A percentile compares a stretch with the other conserved stretches of the same genome.
Conservation (phyloP, 2,888 invertebrate species). For the Drosophila kokeensis region DNA sequence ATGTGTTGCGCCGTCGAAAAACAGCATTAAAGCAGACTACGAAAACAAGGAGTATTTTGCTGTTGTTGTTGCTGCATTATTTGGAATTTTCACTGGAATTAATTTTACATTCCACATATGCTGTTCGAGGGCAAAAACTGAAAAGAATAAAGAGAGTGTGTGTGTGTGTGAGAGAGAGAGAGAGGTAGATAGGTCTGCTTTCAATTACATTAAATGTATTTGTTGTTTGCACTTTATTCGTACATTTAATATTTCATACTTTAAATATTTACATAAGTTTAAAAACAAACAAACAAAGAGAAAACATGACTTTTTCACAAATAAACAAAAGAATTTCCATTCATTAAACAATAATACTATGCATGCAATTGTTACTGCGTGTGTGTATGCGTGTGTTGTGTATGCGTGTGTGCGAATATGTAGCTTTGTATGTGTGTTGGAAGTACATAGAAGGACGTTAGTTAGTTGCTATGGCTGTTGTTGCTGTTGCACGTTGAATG, state of each 20-base stretch:
- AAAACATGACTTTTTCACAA: conserved; percentile 82
- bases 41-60: neutral
- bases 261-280: conserved; percentile 82
- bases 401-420: conserved; percentile 20
- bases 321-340: conserved; percentile 82
- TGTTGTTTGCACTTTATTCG: conserved; percentile 82
- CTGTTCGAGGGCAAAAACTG: neutral
- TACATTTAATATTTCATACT: conserved; percentile 82
- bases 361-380: conserved; percentile 77
- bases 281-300: conserved; percentile 76
- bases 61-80: neutral
- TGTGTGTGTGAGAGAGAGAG: neutral
- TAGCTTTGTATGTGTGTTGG: conserved; percentile 42
- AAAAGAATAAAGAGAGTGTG: neutral
- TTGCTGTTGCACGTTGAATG: conserved; percentile 21
- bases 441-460: conserved; percentile 80
- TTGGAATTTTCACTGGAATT: neutral
- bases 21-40: neutral
- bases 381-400: conserved; percentile 27
- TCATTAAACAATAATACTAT: conserved; percentile 81
- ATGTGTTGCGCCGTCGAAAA: neutral
- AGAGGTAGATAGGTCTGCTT: conserved; percentile 30
- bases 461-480: conserved; percentile 50
- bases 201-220: conserved; percentile 81
- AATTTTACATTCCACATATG: neutral